These are phyloP conservation scores for Catostomus latipinnis DNA, from an alignment of 2,797 vertebrate species.

Conservation along the genomic window DNA sequence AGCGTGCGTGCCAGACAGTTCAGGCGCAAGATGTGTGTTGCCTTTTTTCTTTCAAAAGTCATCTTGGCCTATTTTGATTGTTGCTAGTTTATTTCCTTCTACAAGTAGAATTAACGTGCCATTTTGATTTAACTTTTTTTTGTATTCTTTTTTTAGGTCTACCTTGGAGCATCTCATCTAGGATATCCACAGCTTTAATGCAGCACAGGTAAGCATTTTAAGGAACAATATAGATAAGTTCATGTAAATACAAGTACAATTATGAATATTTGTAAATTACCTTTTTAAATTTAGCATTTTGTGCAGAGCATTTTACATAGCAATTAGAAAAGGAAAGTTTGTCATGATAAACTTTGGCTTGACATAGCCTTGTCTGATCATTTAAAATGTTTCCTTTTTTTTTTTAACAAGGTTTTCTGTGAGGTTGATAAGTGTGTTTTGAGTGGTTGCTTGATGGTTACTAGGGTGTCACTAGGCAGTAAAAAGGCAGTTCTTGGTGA, in stretches of 20 bases:
- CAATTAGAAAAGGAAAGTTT: background rate
- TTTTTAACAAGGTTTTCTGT: no score
- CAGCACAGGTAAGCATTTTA: constrained; percentile 74
- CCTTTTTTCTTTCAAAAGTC: constrained; percentile 9
- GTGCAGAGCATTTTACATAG: background rate
- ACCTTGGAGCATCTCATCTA: constrained; percentile 64
- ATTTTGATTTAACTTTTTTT: constrained; percentile 33
- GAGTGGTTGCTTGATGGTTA: background rate
- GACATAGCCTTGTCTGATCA: background rate
- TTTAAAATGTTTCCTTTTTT: background rate
- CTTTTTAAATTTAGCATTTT: background rate
- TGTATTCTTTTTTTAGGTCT: constrained; percentile 64
- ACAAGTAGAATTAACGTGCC: background rate
- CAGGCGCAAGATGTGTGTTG: background rate
- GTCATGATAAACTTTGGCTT: background rate
- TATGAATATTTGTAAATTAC: background rate
- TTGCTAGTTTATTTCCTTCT: background rate
- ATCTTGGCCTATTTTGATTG: background rate
- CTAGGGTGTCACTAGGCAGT: background rate
- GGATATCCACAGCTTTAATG: constrained; percentile 83
- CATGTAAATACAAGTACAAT: no score
- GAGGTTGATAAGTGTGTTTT: no score
- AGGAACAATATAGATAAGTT: no score
- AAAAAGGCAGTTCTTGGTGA: no score
- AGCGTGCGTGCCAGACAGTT: background rate